These are phyloP conservation scores for Caenorhabditis sp. DNA, from an alignment of 2,888 invertebrate species.

Conservation along the genomic window DNA sequence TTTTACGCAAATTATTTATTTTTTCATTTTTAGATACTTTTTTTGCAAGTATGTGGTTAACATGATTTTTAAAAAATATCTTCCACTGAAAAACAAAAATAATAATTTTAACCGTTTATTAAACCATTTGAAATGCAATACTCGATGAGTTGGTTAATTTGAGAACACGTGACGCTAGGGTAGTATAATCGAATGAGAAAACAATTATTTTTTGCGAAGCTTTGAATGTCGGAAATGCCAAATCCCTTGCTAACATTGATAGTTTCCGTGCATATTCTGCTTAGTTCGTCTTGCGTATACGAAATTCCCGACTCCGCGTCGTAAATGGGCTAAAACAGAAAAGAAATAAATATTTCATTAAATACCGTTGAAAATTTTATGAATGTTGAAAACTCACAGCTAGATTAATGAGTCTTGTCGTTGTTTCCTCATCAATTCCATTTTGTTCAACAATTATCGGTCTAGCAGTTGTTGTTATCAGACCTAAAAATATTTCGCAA, in stretches of 20 bases:
- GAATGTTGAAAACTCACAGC: conserved; percentile 25
- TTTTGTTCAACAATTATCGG: conserved; percentile 30
- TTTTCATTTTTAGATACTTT: no score
- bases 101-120: conserved; percentile 49
- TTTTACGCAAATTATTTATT: conserved; percentile 20
- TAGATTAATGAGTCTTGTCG: conserved; percentile 41
- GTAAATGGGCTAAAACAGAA: conserved; percentile 63
- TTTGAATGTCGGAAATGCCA: conserved; percentile 66
- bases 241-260: conserved; percentile 64
- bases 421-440: conserved; percentile 43
- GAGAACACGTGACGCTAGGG: conserved; percentile 69
- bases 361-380: no score
- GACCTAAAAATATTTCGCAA: conserved; percentile 53
- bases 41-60: no score
- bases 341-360: background rate
- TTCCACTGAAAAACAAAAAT: no score
- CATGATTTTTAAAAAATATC: no score
- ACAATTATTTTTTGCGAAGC: conserved; percentile 72
- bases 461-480: conserved; percentile 49
- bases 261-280: conserved; percentile 62
- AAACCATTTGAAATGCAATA: conserved; percentile 66
- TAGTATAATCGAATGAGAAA: conserved; percentile 68
- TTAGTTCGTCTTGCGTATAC: conserved; percentile 60
- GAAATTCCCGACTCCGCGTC: conserved; percentile 59
- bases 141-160: conserved; percentile 66